These are phyloP conservation scores for Microctenopoma stevenorrisi DNA, from an alignment of 2,797 vertebrate species.

Conservation along the genomic window DNA sequence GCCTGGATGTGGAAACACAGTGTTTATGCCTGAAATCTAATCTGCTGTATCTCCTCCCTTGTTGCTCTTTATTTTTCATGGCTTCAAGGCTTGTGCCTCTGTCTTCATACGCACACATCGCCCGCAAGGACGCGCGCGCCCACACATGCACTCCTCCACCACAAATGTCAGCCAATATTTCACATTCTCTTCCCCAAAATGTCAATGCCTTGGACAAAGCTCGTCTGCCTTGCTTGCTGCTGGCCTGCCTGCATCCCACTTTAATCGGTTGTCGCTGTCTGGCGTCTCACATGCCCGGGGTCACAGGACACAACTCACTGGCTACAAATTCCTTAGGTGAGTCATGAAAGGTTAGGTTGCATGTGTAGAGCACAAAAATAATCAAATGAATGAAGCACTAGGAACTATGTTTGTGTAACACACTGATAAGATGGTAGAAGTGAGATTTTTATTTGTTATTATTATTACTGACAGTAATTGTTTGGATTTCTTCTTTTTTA, in stretches of 20 bases:
- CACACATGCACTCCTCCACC: slow-evolving; percentile 13
- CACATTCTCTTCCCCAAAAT: slow-evolving; percentile 72
- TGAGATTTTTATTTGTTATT: too few relatives aligned
- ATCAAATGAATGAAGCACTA: background rate
- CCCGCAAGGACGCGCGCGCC: slow-evolving; percentile 14
- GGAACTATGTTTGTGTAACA: slow-evolving; percentile 6
- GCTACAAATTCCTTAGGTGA: slow-evolving; percentile 40
- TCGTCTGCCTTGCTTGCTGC: slow-evolving; percentile 38
- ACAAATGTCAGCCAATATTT: slow-evolving; percentile 78
- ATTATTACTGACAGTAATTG: too few relatives aligned
- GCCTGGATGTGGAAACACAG: slow-evolving; percentile 25
- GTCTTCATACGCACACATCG: slow-evolving; percentile 17
- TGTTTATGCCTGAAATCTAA: slow-evolving; percentile 28
- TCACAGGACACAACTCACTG: slow-evolving; percentile 38
- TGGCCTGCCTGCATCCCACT: slow-evolving; percentile 40
- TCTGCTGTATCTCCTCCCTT: slow-evolving; percentile 38
- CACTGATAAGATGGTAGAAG: background rate
- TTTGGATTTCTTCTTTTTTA: background rate
- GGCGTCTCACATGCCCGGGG: slow-evolving; percentile 67
- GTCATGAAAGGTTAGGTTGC: slow-evolving; percentile 32
- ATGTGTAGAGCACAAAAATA: background rate
- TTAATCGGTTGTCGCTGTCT: slow-evolving; percentile 49
- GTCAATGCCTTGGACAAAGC: slow-evolving; percentile 66
- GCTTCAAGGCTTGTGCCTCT: slow-evolving; percentile 47
- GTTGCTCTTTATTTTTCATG: slow-evolving; percentile 35